Percentiles rank a stretch among this genome's conserved stretches.
These are phyloP conservation scores for Bombus sylvicola DNA, from an alignment of 1,140 invertebrate species.

Conservation along the genomic window DNA sequence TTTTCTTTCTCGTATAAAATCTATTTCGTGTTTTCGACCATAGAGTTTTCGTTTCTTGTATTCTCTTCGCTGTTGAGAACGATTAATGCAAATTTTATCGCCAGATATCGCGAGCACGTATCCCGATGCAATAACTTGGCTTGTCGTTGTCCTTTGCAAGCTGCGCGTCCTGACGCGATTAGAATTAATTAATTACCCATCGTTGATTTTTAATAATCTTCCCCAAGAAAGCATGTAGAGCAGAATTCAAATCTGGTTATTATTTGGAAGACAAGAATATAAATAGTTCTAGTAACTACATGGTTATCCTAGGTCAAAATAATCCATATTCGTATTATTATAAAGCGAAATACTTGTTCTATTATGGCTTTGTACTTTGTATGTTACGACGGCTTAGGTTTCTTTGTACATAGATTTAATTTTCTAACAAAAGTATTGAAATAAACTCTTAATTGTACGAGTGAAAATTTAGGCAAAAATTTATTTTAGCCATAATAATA, in stretches of 20 bases:
- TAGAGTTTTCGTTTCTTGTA: not conserved
- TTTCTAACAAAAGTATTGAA: too few species aligned
- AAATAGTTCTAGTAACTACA: not conserved
- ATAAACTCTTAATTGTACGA: too few species aligned
- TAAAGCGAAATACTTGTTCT: too few species aligned
- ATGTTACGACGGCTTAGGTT: too few species aligned
- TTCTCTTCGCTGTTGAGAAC: constrained; percentile 47
- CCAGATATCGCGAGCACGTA: constrained; percentile 59
- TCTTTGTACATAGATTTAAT: too few species aligned
- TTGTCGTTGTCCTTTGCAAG: constrained; percentile 65
- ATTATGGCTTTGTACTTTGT: too few species aligned
- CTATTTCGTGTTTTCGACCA: not conserved
- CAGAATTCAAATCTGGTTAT: not conserved
- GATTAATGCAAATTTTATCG: constrained; percentile 72
- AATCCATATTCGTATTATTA: too few species aligned
- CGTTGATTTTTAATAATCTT: constrained; percentile 50
- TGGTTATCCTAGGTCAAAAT: too few species aligned
- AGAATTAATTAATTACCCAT: constrained; percentile 68
- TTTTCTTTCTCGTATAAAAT: not conserved
- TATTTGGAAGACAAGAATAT: not conserved
- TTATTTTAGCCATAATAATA: too few species aligned
- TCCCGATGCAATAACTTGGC: constrained; percentile 63
- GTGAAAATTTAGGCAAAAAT: too few species aligned
- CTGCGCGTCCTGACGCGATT: constrained; percentile 66
- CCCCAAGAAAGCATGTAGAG: not conserved